These are phyloP conservation scores for Oryctes rhinoceros DNA, from an alignment of 1,140 invertebrate species.

Conservation along the genomic window DNA sequence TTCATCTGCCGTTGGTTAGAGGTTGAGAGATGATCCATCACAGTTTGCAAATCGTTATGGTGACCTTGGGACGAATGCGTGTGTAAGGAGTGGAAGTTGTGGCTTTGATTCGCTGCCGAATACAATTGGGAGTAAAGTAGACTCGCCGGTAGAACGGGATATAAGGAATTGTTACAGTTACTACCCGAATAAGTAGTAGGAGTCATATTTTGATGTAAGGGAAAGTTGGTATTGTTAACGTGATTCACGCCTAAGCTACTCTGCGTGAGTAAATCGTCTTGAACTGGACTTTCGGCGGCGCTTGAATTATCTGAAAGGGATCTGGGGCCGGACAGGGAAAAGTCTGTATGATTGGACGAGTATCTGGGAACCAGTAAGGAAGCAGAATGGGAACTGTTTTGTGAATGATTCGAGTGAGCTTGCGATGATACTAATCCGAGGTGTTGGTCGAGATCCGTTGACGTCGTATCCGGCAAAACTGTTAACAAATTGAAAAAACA, in stretches of 20 bases:
- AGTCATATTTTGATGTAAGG: constrained; percentile 65
- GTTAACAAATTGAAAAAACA: too few relatives aligned
- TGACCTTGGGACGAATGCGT: constrained; percentile 71
- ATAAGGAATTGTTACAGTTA: constrained; percentile 73
- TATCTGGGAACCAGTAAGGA: constrained; percentile 68
- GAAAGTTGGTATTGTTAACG: constrained; percentile 72
- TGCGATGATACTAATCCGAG: constrained; percentile 73
- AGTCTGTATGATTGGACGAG: constrained; percentile 61
- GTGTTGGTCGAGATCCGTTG: constrained; percentile 79
- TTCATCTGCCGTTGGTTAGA: constrained; percentile 66
- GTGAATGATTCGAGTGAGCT: constrained; percentile 61
- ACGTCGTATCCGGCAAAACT: constrained; percentile 79
- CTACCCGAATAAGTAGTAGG: constrained; percentile 61
- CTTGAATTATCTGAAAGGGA: constrained; percentile 83
- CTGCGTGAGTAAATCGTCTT: constrained; percentile 74
- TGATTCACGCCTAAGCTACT: constrained; percentile 67
- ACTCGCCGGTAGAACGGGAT: constrained; percentile 79
- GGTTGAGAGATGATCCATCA: constrained; percentile 77
- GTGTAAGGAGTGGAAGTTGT: constrained; percentile 74
- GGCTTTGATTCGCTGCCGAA: constrained; percentile 78
- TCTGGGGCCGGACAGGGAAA: constrained; percentile 67
- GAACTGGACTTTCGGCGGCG: constrained; percentile 81
- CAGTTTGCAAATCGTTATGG: constrained; percentile 73
- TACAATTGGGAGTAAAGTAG: constrained; percentile 85
- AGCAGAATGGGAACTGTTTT: constrained; percentile 58